Evolutionary conservation across 2,888 invertebrate genomes (phyloP).

Genomic region (Diarsia rubi): DNA sequence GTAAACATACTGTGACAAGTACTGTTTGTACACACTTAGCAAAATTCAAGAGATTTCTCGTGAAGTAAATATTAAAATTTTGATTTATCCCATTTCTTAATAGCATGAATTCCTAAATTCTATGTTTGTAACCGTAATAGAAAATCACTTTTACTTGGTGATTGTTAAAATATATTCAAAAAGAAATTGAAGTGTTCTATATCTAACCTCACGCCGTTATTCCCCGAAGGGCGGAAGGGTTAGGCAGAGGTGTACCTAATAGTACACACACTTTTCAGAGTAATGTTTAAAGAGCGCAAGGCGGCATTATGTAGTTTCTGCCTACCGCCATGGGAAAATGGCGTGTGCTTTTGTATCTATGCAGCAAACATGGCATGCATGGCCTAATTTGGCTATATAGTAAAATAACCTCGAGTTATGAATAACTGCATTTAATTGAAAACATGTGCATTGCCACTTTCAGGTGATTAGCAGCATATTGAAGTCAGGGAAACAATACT

Average conservation of each 20-base stretch:
- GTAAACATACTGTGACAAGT: not conserved
- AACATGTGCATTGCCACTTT: slow-evolving; percentile 42
- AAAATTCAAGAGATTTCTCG: no score
- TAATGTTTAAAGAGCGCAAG: not conserved
- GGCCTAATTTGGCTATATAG: not conserved
- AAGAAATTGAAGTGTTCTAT: no score
- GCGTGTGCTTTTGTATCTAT: not conserved
- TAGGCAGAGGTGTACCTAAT: not conserved
- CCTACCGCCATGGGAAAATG: not conserved
- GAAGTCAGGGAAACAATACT: slow-evolving; percentile 92
- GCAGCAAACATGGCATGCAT: no score
- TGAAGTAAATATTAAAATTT: no score
- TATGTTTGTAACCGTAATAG: not conserved
- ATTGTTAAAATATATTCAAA: not conserved
- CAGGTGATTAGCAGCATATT: slow-evolving; percentile 92
- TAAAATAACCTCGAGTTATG: not conserved
- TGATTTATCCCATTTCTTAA: not conserved
- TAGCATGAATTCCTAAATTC: not conserved
- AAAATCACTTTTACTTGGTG: not conserved
- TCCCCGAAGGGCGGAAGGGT: not conserved
- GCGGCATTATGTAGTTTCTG: not conserved
- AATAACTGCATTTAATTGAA: not conserved
- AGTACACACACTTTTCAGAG: not conserved
- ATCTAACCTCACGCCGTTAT: not conserved
- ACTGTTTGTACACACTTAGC: no score